phyloP scores from a whole-genome alignment of 2,888 invertebrate genomes.

The Tuberolachnus salignus region DNA sequence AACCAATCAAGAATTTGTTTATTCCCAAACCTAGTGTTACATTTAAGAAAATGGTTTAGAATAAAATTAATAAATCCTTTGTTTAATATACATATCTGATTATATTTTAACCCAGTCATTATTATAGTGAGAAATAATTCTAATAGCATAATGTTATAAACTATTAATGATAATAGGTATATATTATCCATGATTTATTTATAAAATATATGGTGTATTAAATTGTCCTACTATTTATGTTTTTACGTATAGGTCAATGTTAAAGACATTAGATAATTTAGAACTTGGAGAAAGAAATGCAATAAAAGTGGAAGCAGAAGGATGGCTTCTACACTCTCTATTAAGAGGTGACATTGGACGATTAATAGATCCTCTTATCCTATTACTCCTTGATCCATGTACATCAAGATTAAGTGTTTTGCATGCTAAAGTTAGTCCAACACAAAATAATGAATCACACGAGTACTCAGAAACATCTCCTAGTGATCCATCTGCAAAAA shows the following conservation, averaged over 20 bases:
- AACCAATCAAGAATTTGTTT: no score
- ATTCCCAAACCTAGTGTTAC: no score
- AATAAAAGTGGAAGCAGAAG: constrained; percentile 71
- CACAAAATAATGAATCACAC: constrained; percentile 63
- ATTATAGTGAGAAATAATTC: no score
- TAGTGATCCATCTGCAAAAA: constrained; percentile 65
- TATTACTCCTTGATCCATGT: constrained; percentile 77
- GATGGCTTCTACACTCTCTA: constrained; percentile 77
- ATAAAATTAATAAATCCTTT: background rate
- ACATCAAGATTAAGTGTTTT: constrained; percentile 83
- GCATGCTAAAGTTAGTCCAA: constrained; percentile 69
- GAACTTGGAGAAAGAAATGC: constrained; percentile 68
- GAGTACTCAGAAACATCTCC: constrained; percentile 60
- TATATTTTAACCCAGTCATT: no score
- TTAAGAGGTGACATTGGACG: constrained; percentile 78
- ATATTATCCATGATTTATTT: no score
- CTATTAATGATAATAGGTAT: no score
- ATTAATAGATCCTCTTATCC: constrained; percentile 77
- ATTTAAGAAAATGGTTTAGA: background rate
- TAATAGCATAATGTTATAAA: no score
- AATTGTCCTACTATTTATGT: constrained; percentile 58
- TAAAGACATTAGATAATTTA: constrained; percentile 76
- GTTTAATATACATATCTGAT: no score
- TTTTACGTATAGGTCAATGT: constrained; percentile 67
- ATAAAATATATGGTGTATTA: no score